Evolutionary conservation across 1,140 invertebrate species (phyloP).

Genomic region (Neodiprion lecontei): DNA sequence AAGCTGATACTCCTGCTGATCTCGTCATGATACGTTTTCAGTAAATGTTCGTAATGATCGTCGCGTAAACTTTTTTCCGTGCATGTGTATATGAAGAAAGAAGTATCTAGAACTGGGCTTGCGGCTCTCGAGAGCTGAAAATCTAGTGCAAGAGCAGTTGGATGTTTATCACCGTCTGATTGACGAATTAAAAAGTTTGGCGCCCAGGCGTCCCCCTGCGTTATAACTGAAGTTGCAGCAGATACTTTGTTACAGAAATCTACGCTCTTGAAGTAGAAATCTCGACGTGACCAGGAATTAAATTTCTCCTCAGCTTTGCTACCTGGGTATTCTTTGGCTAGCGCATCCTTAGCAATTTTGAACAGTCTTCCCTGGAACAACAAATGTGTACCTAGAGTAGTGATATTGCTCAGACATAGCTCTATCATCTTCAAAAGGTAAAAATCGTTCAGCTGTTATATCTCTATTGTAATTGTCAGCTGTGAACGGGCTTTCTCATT

Average conservation of each 20-base stretch:
- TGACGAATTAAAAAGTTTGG: constrained; percentile 74
- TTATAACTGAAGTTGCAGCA: constrained; percentile 62
- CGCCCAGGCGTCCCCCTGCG: constrained; percentile 77
- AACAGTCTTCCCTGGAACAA: constrained; percentile 43
- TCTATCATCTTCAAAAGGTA: too few species aligned
- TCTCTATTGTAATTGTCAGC: too few species aligned
- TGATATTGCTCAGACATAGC: too few species aligned
- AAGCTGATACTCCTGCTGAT: constrained; percentile 63
- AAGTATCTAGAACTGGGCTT: constrained; percentile 67
- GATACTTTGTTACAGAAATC: constrained; percentile 38
- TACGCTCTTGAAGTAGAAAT: constrained; percentile 42
- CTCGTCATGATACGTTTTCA: constrained; percentile 66
- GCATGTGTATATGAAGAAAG: constrained; percentile 70
- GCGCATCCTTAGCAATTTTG: constrained; percentile 67
- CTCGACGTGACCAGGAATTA: constrained; percentile 42
- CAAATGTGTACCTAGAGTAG: too few species aligned
- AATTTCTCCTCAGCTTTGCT: constrained; percentile 64
- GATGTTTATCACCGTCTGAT: constrained; percentile 32
- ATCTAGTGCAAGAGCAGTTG: constrained; percentile 69
- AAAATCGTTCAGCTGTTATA: too few species aligned
- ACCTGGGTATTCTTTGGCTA: constrained; percentile 68
- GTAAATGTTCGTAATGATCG: constrained; percentile 64
- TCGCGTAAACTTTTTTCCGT: constrained; percentile 65
- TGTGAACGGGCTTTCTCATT: too few species aligned
- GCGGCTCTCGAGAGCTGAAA: constrained; percentile 71